Base-by-base conservation (phyloP, 2,113 vertebrate species). In the Saimiri boliviensis region DNA sequence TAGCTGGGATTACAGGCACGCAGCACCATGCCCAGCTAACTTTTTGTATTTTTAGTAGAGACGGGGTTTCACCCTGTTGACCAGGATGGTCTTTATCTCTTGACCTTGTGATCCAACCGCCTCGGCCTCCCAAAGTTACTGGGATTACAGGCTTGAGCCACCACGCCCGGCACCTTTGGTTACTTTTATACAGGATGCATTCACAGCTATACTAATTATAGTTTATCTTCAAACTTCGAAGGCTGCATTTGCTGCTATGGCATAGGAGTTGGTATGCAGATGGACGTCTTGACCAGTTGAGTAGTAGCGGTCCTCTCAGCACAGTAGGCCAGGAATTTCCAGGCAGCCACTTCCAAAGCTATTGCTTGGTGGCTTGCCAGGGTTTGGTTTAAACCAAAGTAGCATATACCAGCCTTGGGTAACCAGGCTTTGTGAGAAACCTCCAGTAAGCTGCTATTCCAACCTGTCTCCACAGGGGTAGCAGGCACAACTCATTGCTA, bases 171-270 rank as follows among this genome's bases (percentile, higher is more conserved):
- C 87, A 86, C 14, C 42, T 56, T 68, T 70, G 90, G 88, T 37
- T 76, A 63, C 27, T 17, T 58, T 94, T 74, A 42, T 0, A 89
- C 17, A 66, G 37, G 45, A 77, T 88, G 83, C 0, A 0, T 19
- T 84, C 70, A 79, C 20, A 88, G 49, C 74, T 93, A 71, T 74
- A 83, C 93, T 91, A 94, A 47, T 52, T 94, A 81, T 45, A 91
- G 79, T 42, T 56, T 3, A 0, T 30, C 54, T 95, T 88, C 68
- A 58, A 86, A 35, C 45, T 73, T 12, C 0, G 0, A 56, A 14
- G 84, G 14, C 63, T 93, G 47, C 66, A 68, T 85, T 97, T 96
- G 63, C 10, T 73, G 81, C 73, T 40, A 9, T 40, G 47, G 35
- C 17, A 32, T 63, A 71, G 40, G 13, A 86, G 10, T 54, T 73